Percentiles rank a stretch among this genome's conserved stretches.
phyloP scores from a whole-genome alignment of 2,888 invertebrate genomes.

The Ennomos quercinarius region DNA sequence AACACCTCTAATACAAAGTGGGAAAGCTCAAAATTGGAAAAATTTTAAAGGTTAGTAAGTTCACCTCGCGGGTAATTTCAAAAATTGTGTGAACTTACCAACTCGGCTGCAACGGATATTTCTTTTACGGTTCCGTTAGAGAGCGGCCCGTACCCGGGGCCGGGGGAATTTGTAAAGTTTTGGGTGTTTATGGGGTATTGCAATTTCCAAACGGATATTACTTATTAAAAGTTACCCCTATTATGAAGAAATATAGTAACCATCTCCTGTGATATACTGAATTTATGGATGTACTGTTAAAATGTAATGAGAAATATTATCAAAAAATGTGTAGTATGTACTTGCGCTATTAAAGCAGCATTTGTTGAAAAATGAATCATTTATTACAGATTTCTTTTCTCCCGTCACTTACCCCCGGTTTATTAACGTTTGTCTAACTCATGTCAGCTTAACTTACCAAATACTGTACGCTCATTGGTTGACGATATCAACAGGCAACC shows the following conservation, averaged over 20 bases:
- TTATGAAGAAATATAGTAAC: neutral
- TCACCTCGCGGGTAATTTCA: slow-evolving; percentile 47
- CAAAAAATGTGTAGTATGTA: too few species aligned
- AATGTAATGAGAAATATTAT: too few species aligned
- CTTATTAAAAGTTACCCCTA: slow-evolving; percentile 14
- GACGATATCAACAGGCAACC: too few species aligned
- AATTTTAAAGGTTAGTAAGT: slow-evolving; percentile 42
- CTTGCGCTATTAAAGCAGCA: too few species aligned
- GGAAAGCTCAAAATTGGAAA: slow-evolving; percentile 43
- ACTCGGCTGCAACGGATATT: slow-evolving; percentile 18
- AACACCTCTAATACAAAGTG: slow-evolving; percentile 24
- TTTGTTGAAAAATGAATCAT: too few species aligned
- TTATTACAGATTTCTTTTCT: too few species aligned
- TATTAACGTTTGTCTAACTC: too few species aligned
- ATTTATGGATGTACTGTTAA: too few species aligned
- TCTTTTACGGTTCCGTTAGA: slow-evolving; percentile 19
- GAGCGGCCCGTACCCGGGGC: neutral
- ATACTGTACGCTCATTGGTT: too few species aligned
- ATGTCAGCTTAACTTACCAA: too few species aligned
- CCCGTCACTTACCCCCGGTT: neutral
- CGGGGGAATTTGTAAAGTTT: slow-evolving; percentile 17
- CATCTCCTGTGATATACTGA: too few species aligned
- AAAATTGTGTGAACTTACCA: slow-evolving; percentile 49
- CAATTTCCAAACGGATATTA: slow-evolving; percentile 17
- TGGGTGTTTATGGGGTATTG: slow-evolving; percentile 11